Base-by-base conservation (phyloP, 2,113 vertebrate genomes). In the Grallaria varia region DNA sequence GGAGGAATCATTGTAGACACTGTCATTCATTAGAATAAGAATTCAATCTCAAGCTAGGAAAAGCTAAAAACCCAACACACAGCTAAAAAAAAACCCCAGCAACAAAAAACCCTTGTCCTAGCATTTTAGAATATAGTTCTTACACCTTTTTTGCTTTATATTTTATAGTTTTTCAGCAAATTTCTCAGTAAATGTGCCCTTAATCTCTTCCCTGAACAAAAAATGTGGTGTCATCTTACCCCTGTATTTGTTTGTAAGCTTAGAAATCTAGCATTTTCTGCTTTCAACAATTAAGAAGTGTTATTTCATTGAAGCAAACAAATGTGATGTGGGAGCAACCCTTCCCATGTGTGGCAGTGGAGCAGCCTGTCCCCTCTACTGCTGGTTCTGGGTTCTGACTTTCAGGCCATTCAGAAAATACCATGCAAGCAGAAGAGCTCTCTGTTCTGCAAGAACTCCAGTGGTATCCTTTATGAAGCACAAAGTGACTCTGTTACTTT, bases 331-430 rank as follows among this genome's bases (percentile, higher is more conserved):
- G 55, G 42, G 11, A 14, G 33, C 19, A 62, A 16, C 12, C 19
- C 14, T 82, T 69, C 0, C 1, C 24, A 11, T 2, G 27, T 28
- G 11, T 56, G 21, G 17, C 12, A 7, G 14, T 39, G 27, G 69
- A 64, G 9, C 31, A 67, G 42, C 28, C 35, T 50, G 1, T 40
- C 18, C 10, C 24, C 30, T 79, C 20, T 63, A 22, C n/a, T 52
- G 37, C 7, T 56, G 10, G 45, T 40, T 17, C 21, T 60, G 44
- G 4, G 3, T 66, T 84, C 63, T 62, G 64, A 11, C 10, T 63
- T 67, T 33, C 8, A 52, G 37, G 30, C 17, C 25, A 10, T 60
- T 52, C 39, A 39, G 53, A 47, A 52, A 33, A 47, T 39, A 27
- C 33, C 30, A 18, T 6, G 56, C 59, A 37, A 73, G 37, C 25